A percentile compares a stretch with the other conserved stretches of the same genome.
These are phyloP conservation scores for Petrolisthes manimaculis DNA, from an alignment of 2,888 invertebrate species.

Conservation along the genomic window DNA sequence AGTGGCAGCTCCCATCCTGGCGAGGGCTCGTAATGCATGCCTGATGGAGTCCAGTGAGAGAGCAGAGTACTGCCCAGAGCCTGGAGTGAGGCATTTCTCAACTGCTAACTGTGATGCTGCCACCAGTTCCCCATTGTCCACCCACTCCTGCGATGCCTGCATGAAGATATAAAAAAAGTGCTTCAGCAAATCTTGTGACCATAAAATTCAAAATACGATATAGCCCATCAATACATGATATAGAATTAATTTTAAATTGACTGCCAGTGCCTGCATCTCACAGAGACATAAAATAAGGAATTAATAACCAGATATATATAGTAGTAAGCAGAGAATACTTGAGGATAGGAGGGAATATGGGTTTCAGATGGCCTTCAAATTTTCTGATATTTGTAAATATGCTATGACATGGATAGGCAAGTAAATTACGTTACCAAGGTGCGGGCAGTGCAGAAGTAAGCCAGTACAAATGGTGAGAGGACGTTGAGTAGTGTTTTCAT, in stretches of 20 bases:
- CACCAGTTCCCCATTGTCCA: constrained; percentile 39
- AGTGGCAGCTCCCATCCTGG: constrained; percentile 46
- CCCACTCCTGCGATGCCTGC: constrained; percentile 42
- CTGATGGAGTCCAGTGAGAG: constrained; percentile 60
- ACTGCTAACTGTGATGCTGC: constrained; percentile 35
- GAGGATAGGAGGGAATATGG: not conserved
- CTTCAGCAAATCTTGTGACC: too few relatives aligned
- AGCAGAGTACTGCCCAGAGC: constrained; percentile 47
- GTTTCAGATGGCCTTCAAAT: not conserved
- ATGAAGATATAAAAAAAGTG: too few relatives aligned
- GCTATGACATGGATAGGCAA: not conserved
- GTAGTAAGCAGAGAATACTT: too few relatives aligned
- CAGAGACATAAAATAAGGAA: too few relatives aligned
- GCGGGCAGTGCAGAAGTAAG: constrained; percentile 37
- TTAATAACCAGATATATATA: too few relatives aligned
- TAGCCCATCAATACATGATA: too few relatives aligned
- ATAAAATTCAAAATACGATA: too few relatives aligned
- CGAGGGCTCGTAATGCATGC: constrained; percentile 54
- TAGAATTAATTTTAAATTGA: too few relatives aligned
- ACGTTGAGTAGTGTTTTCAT: constrained; percentile 26
- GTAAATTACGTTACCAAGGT: constrained; percentile 26
- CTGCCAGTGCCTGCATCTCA: too few relatives aligned
- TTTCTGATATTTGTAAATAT: not conserved
- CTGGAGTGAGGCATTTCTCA: constrained; percentile 6
- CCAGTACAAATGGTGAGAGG: constrained; percentile 33